Evolutionary conservation across 2,888 invertebrate species (phyloP).

Genomic region (Atethmia centrago): DNA sequence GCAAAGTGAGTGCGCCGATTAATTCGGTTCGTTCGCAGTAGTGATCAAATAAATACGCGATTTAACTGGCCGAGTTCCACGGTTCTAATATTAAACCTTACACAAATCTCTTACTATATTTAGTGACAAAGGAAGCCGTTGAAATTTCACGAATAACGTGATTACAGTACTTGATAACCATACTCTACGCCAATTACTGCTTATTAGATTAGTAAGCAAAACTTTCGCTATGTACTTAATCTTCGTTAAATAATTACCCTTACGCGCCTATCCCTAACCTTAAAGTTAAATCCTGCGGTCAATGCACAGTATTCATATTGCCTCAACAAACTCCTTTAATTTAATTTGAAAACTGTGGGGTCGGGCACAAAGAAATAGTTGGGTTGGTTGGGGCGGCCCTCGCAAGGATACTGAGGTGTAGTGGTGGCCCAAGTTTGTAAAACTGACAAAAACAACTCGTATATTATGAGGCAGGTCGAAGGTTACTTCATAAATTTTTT

Average conservation of each 20-base stretch:
- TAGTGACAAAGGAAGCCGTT: conserved; percentile 76
- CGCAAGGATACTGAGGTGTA: conserved; percentile 57
- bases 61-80: conserved; percentile 58
- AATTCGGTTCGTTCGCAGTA: conserved; percentile 44
- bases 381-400: conserved; percentile 66
- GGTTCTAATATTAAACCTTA: conserved; percentile 64
- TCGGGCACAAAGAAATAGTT: conserved; percentile 85
- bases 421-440: conserved; percentile 50
- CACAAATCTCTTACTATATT: conserved; percentile 69
- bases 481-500: conserved; percentile 41
- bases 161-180: conserved; percentile 70
- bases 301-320: conserved; percentile 66
- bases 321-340: conserved; percentile 75
- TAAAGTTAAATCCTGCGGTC: conserved; percentile 67
- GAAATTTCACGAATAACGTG: conserved; percentile 78
- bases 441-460: conserved; percentile 63
- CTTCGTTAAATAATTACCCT: conserved; percentile 58
- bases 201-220: conserved; percentile 74
- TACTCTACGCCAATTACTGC: conserved; percentile 67
- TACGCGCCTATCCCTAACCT: conserved; percentile 47
- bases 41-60: conserved; percentile 63
- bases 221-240: conserved; percentile 48
- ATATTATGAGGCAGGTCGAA: conserved; percentile 43
- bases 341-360: conserved; percentile 86
- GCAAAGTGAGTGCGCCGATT: conserved; percentile 42